Evolutionary conservation across 2,797 vertebrate species (phyloP).

Genomic region (Poliocrania exsul): DNA sequence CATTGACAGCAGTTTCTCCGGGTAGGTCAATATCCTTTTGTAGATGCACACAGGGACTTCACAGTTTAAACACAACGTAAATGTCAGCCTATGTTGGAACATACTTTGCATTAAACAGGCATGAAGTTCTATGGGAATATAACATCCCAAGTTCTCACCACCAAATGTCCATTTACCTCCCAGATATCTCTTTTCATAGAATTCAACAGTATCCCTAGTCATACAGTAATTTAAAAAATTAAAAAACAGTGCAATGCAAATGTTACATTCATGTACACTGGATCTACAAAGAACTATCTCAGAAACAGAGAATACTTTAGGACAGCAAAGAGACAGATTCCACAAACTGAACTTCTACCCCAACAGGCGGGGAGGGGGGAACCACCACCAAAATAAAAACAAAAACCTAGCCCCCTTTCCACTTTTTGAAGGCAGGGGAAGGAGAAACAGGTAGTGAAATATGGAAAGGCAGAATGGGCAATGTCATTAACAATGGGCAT

Average conservation of each 20-base stretch:
- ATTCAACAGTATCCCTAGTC: not conserved
- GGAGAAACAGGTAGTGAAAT: not conserved
- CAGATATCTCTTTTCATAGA: not conserved
- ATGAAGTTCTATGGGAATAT: not conserved
- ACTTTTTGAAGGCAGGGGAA: not conserved
- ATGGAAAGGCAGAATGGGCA: not conserved
- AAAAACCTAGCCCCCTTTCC: not conserved
- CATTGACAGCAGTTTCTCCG: not conserved
- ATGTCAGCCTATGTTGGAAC: not conserved
- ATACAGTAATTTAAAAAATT: not conserved
- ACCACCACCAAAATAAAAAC: not conserved
- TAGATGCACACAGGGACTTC: not conserved
- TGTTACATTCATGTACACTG: fast-evolving
- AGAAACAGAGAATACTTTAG: not conserved
- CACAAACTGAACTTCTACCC: not conserved
- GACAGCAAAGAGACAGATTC: not conserved
- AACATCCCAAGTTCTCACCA: not conserved
- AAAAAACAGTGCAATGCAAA: not conserved
- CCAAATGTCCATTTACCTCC: not conserved
- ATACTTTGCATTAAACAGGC: not conserved
- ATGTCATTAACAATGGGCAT: not conserved
- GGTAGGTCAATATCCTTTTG: not conserved
- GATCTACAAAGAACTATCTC: not conserved
- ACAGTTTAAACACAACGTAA: not conserved
- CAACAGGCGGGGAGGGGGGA: not conserved